Evolutionary conservation across 1,140 invertebrate species (phyloP).

Genomic region (Nautilus pompilius): DNA sequence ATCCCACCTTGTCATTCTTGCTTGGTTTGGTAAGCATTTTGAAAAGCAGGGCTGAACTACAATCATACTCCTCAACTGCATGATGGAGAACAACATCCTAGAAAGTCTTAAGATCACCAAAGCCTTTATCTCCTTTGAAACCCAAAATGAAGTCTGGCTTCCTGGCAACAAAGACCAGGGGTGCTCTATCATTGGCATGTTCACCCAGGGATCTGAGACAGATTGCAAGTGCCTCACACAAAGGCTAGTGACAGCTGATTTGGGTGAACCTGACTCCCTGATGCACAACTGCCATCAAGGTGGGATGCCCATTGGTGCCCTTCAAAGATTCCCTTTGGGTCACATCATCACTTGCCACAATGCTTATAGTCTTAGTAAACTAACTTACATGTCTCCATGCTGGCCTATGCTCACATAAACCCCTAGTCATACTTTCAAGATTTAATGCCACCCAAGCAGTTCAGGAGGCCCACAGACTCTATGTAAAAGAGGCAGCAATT

Average conservation of each 20-base stretch:
- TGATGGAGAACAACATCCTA: slow-evolving; percentile 4
- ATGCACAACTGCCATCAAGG: slow-evolving; percentile 6
- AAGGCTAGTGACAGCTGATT: slow-evolving; percentile 12
- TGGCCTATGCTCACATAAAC: slow-evolving; percentile 18
- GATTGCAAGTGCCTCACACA: slow-evolving; percentile 5
- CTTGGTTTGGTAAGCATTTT: slow-evolving; percentile 17
- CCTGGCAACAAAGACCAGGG: slow-evolving; percentile 10
- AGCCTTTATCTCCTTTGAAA: slow-evolving; percentile 4
- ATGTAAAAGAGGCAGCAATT: slow-evolving; percentile 9
- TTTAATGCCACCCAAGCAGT: slow-evolving; percentile 7
- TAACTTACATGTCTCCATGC: slow-evolving; percentile 7
- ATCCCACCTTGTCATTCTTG: slow-evolving; percentile 10
- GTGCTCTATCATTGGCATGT: slow-evolving; percentile 12
- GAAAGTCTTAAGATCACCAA: neutral
- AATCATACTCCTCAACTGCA: slow-evolving; percentile 4
- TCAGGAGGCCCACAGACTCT: slow-evolving; percentile 10
- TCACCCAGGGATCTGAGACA: slow-evolving; percentile 10
- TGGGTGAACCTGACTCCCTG: slow-evolving; percentile 10
- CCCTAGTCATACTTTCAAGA: slow-evolving; percentile 7
- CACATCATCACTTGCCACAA: slow-evolving; percentile 12
- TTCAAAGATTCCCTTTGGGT: slow-evolving; percentile 11
- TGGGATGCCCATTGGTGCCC: slow-evolving; percentile 8
- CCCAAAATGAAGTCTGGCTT: slow-evolving; percentile 12
- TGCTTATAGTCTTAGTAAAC: slow-evolving; percentile 9
- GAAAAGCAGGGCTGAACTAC: slow-evolving; percentile 6